phyloP scores from a whole-genome alignment of 2,888 invertebrate species.

The Nebria brevicollis region DNA sequence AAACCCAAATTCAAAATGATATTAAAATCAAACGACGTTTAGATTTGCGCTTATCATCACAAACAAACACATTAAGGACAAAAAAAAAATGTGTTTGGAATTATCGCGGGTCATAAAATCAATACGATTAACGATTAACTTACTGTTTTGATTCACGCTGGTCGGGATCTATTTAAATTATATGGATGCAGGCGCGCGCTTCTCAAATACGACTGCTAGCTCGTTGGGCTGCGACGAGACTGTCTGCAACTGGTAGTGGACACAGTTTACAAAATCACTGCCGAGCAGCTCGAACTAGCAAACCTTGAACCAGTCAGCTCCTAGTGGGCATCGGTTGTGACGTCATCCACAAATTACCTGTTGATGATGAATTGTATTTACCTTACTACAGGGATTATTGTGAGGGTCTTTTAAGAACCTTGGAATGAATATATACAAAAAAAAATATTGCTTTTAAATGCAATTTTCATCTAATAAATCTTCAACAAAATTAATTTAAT shows the following conservation, averaged over 20 bases:
- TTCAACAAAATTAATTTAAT: too few species aligned
- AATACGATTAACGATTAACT: background rate
- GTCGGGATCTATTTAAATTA: background rate
- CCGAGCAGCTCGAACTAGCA: background rate
- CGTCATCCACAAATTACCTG: background rate
- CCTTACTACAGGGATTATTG: background rate
- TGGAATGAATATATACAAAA: background rate
- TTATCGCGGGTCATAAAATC: background rate
- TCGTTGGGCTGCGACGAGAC: constrained; percentile 7
- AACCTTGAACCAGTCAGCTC: constrained; percentile 18
- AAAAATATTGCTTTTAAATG: background rate
- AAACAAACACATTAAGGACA: background rate
- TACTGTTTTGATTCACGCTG: background rate
- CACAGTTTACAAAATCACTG: background rate
- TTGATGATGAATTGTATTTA: background rate
- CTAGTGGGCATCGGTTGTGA: constrained; percentile 3
- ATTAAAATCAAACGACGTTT: background rate
- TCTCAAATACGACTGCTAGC: background rate
- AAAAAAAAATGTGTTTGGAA: background rate
- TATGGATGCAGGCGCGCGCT: background rate
- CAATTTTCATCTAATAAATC: background rate
- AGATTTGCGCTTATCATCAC: background rate
- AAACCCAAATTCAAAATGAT: constrained; percentile 1
- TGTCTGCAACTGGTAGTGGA: constrained; percentile 6
- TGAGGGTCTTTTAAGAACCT: background rate